These are phyloP conservation scores for Tuberolachnus salignus DNA, from an alignment of 2,888 invertebrate species.

Conservation along the genomic window DNA sequence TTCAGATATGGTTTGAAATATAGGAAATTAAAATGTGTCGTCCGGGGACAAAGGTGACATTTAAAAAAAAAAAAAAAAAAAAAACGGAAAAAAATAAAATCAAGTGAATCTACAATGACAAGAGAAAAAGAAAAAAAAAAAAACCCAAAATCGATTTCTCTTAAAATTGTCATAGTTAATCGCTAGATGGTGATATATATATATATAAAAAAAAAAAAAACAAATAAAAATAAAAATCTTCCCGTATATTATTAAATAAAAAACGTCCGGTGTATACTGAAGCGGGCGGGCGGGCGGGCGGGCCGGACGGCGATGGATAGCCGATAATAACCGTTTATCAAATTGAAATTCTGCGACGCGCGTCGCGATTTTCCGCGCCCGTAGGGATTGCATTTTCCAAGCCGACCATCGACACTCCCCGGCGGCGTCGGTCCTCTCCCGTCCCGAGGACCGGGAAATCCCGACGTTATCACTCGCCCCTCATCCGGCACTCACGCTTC, in stretches of 20 bases:
- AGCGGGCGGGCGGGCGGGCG: too few species aligned
- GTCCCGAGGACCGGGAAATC: not conserved
- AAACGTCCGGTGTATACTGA: not conserved
- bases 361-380: conserved; percentile 27
- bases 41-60: too few species aligned
- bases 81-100: too few species aligned
- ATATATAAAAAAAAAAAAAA: conserved; percentile 1
- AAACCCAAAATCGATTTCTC: too few species aligned
- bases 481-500: not conserved
- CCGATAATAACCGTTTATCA: conserved; percentile 41
- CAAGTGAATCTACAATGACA: too few species aligned
- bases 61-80: too few species aligned
- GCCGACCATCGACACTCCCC: not conserved
- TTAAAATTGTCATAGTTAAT: too few species aligned
- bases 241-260: not conserved
- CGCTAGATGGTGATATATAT: too few species aligned
- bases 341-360: conserved; percentile 49
- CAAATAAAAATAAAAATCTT: not conserved
- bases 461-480: not conserved
- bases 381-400: conserved; percentile 37
- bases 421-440: not conserved
- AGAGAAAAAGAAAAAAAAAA: too few species aligned
- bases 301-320: conserved; percentile 18
- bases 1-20: too few species aligned
- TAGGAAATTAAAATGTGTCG: too few species aligned